phyloP scores from a whole-genome alignment of 1,140 invertebrate genomes.

The Tribolium castaneum region DNA sequence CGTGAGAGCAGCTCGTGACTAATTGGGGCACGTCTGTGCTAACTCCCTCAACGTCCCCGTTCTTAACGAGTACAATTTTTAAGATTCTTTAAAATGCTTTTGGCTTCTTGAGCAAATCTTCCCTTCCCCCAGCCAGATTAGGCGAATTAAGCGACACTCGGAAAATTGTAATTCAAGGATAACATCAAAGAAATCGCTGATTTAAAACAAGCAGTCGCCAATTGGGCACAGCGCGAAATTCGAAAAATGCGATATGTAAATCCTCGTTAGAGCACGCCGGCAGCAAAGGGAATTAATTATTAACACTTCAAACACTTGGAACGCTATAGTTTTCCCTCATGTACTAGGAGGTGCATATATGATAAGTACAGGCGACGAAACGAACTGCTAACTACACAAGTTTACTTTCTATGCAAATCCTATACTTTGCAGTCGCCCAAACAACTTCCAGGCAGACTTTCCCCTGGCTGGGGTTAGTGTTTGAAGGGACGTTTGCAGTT shows the following conservation, averaged over 20 bases:
- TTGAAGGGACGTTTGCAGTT: neutral
- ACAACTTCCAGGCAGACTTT: neutral
- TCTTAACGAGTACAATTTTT: conserved; percentile 49
- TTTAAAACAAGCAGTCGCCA: conserved; percentile 14
- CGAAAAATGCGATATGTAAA: neutral
- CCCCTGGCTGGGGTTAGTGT: neutral
- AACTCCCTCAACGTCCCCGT: neutral
- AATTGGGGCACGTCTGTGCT: neutral
- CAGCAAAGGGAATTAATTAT: conserved; percentile 25
- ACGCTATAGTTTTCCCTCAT: neutral
- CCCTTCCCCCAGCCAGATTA: conserved; percentile 48
- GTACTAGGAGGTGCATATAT: conserved; percentile 12
- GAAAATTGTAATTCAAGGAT: conserved; percentile 37
- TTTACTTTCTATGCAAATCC: conserved; percentile 28
- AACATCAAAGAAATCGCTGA: conserved; percentile 26
- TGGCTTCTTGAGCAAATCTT: conserved; percentile 53
- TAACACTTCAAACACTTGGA: neutral
- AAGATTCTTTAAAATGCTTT: conserved; percentile 52
- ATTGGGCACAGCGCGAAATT: neutral
- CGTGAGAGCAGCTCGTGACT: neutral
- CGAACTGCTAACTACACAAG: conserved; percentile 17
- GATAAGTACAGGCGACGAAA: conserved; percentile 23
- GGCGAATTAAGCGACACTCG: conserved; percentile 49
- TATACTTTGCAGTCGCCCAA: conserved; percentile 4
- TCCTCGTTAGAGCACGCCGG: neutral